A percentile compares a stretch with the other conserved stretches of the same genome.
Evolutionary conservation across 2,113 vertebrate genomes (phyloP).

Genomic region (Forbesichthys papilliferus): DNA sequence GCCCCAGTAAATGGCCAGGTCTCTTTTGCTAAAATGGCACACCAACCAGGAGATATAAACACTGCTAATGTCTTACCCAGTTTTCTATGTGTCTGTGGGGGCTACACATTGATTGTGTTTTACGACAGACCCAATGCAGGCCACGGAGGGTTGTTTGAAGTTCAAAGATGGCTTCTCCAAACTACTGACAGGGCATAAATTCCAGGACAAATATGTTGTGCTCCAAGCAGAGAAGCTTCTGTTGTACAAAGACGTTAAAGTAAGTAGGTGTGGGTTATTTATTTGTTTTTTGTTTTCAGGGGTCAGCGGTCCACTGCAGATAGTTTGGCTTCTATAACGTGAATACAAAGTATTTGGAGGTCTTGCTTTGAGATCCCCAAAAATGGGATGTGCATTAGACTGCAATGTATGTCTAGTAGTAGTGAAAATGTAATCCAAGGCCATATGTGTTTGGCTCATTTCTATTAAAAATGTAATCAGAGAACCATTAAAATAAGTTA

Average conservation of each 20-base stretch:
- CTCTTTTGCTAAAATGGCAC: too few species aligned
- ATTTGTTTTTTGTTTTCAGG: not conserved
- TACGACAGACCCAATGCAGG: conserved; percentile 66
- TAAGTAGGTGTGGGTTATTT: conserved; percentile 51
- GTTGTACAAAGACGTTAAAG: conserved; percentile 92
- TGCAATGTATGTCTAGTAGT: not conserved
- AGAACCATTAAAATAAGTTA: too few species aligned
- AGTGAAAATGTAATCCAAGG: too few species aligned
- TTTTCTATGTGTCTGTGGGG: not conserved
- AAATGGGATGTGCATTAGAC: not conserved
- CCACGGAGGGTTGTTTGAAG: conserved; percentile 81
- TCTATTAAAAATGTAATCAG: too few species aligned
- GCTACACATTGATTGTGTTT: conserved; percentile 16
- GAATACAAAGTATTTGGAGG: conserved; percentile 8
- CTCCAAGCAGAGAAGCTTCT: conserved; percentile 83
- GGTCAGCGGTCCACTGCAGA: conserved; percentile 16
- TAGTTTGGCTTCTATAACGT: conserved; percentile 7
- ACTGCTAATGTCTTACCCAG: too few species aligned
- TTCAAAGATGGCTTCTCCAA: conserved; percentile 90
- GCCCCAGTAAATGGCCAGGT: too few species aligned
- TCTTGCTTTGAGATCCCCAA: too few species aligned
- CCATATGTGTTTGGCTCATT: too few species aligned
- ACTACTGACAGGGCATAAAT: conserved; percentile 89
- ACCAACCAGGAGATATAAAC: too few species aligned
- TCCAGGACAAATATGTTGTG: conserved; percentile 90